Evolutionary conservation across 2,888 invertebrate genomes (phyloP).

Genomic region (Archips crataeganus): DNA sequence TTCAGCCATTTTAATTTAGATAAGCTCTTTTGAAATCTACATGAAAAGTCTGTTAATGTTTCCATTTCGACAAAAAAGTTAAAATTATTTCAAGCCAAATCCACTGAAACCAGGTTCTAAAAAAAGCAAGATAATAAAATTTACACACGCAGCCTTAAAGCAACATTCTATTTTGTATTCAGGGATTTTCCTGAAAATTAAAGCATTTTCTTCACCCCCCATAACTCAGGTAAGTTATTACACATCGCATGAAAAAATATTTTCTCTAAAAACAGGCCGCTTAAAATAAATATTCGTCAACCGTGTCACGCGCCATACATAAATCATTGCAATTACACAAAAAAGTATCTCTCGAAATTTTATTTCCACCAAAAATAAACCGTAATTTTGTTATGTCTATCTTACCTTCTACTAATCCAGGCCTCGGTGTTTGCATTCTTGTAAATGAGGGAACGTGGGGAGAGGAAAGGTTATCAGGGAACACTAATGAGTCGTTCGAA

Average conservation of each 20-base stretch:
- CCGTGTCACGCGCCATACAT: slow-evolving; percentile 15
- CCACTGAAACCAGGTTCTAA: neutral
- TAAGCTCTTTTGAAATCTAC: too few species aligned
- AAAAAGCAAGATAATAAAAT: neutral
- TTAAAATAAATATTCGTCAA: slow-evolving; percentile 31
- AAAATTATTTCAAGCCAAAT: neutral
- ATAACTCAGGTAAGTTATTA: slow-evolving; percentile 11
- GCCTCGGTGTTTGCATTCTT: slow-evolving; percentile 54
- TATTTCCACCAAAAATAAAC: slow-evolving; percentile 8
- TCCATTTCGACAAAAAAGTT: too few species aligned
- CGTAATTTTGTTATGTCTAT: slow-evolving; percentile 43
- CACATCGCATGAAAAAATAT: slow-evolving; percentile 1
- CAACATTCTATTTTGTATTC: neutral
- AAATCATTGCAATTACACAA: slow-evolving; percentile 27
- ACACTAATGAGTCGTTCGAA: slow-evolving; percentile 57
- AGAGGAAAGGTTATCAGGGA: slow-evolving; percentile 50
- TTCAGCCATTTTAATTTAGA: too few species aligned
- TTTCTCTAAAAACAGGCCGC: neutral
- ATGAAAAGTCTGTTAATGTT: too few species aligned
- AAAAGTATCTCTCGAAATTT: slow-evolving; percentile 12
- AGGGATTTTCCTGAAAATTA: neutral
- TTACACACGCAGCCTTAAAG: neutral
- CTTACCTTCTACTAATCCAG: slow-evolving; percentile 62
- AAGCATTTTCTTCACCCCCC: slow-evolving; percentile 3
- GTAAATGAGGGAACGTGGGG: slow-evolving; percentile 56